Percentiles rank a stretch among this genome's conserved stretches.
Conservation (phyloP, 1,140 invertebrate genomes). For the Venustaconcha ellipsiformis region DNA sequence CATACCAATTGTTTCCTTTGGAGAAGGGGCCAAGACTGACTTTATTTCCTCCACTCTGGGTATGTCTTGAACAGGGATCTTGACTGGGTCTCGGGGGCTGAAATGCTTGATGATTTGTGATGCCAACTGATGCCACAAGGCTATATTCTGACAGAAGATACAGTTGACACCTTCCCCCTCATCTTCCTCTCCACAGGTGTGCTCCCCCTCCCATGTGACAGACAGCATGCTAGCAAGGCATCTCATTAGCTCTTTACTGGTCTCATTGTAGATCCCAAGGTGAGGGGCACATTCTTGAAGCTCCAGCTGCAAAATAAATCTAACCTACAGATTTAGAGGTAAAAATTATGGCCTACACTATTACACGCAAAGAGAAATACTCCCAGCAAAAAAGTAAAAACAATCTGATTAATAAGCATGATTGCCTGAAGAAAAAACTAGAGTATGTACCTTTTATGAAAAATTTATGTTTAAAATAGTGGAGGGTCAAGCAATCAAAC, state of each 20-base stretch:
- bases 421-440: not conserved
- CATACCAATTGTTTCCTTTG: no score
- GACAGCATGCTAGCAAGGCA: slow-evolving; percentile 87
- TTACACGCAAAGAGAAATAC: not conserved
- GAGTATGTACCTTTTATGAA: not conserved
- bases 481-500: no score
- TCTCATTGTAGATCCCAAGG: slow-evolving; percentile 81
- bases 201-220: slow-evolving; percentile 80
- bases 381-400: not conserved
- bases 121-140: slow-evolving; percentile 93
- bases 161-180: slow-evolving; percentile 76
- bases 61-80: slow-evolving; percentile 65
- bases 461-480: not conserved
- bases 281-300: slow-evolving; percentile 91
- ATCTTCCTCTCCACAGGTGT: slow-evolving; percentile 76
- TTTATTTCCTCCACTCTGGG: slow-evolving; percentile 61
- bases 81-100: slow-evolving; percentile 71
- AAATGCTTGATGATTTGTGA: slow-evolving; percentile 82
- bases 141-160: slow-evolving; percentile 89
- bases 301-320: slow-evolving; percentile 80
- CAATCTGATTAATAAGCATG: not conserved
- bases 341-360: not conserved
- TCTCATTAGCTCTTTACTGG: slow-evolving; percentile 82
- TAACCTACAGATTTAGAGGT: not conserved
- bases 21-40: no score